phyloP scores from a whole-genome alignment of 2,888 invertebrate genomes.

The Phyllotreta cruciferae region DNA sequence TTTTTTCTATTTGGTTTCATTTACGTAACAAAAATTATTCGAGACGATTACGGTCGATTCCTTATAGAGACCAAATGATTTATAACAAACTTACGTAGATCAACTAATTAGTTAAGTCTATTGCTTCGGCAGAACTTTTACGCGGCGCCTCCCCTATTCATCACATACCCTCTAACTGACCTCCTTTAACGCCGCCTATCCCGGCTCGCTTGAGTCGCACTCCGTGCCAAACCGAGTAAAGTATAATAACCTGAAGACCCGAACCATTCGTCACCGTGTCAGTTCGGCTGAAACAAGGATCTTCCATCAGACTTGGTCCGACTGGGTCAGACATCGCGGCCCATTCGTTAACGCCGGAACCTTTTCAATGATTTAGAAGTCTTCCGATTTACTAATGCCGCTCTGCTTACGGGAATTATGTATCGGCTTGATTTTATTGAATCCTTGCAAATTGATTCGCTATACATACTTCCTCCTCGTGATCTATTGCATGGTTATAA shows the following conservation, averaged over 20 bases:
- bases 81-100: background rate
- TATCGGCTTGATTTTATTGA: constrained; percentile 21
- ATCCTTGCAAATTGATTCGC: constrained; percentile 11
- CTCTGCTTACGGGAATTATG: constrained; percentile 3
- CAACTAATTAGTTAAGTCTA: background rate
- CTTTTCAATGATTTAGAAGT: constrained; percentile 33
- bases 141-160: background rate
- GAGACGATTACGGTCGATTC: background rate
- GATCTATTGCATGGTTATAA: background rate
- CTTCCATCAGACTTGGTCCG: constrained; percentile 50
- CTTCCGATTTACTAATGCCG: constrained; percentile 4
- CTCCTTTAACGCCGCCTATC: constrained; percentile 15
- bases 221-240: constrained; percentile 41
- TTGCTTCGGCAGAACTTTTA: background rate
- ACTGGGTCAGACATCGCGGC: constrained; percentile 25
- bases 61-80: background rate
- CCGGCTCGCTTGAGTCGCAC: constrained; percentile 20
- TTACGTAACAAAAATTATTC: background rate
- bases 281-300: constrained; percentile 50
- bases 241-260: constrained; percentile 50
- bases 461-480: background rate
- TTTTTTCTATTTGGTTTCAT: no score
- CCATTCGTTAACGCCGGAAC: constrained; percentile 23
- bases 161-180: constrained; percentile 18
- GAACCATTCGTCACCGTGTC: constrained; percentile 53